Evolutionary conservation across 2,113 vertebrate species (phyloP), one percentile per base, ranked within the genome.

Genomic region (Phoenicopterus ruber): DNA sequence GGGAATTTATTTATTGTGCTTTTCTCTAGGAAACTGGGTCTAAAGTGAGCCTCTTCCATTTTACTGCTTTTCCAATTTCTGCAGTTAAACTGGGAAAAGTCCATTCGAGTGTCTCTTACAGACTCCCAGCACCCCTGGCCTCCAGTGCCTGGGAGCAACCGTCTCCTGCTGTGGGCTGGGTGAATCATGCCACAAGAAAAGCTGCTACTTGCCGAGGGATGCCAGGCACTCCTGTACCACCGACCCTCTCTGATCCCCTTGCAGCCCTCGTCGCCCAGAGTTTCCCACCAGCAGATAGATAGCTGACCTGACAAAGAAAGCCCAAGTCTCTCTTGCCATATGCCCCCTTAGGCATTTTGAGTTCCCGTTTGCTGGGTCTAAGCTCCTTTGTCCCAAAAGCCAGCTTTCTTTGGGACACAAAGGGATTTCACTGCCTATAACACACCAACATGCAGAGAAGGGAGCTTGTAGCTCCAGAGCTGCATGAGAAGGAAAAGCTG

Each of bases 11-110:
- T 97, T 97, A 96, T 91, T 95, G 82, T 88, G 76, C n/a, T 86
- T 95, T 97, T 94, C 74, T 91, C 79, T 81, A 61, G 92, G 83
- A 88, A 96, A 94, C 89, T 57, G 34, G 62, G 91, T 66, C 86
- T 87, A 96, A 94, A 96, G 80, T 36, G 17, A 95, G 73, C 57
- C 91, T 96, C 47, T 77, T 92, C 91, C 63, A 54, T 92, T 98
- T 97, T 98, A 98, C 80, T 89, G 93, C 90, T 98, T 98, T 97
- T 97, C 88, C 96, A 83, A 92, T 97, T 95, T 95, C 94, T 93
- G 61, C 88, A 77, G 32, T 98, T 97, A 98, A 96, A 92, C 62
- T 80, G 18, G 67, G 93, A 86, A 89, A 90, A 88, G 87, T 57
- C 96, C 92, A 50, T 86, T 94, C 93, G 94, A 97, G 73, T 55